Conservation (phyloP, 2,797 vertebrate genomes). For the Acanthurus lineatus region DNA sequence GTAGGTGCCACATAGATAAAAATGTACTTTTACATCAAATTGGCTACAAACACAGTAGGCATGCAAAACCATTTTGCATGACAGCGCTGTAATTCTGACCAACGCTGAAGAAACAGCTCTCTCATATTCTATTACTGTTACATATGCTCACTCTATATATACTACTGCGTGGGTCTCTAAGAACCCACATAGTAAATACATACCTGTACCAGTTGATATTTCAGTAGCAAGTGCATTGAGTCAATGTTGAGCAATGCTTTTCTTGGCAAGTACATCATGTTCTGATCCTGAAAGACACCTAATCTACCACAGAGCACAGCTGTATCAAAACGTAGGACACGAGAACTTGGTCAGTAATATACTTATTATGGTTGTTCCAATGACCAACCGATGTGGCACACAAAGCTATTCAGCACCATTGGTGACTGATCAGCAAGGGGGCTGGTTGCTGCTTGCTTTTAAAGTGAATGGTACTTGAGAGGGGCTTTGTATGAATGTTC, state of each 20-base stretch:
- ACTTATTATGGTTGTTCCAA: conserved; percentile 4
- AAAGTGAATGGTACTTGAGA: background rate
- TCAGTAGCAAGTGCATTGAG: conserved; percentile 34
- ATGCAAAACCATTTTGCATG: conserved; percentile 18
- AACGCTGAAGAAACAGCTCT: conserved; percentile 8
- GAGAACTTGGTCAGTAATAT: background rate
- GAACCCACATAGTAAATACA: conserved; percentile 34
- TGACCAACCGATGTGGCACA: background rate
- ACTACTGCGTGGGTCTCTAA: conserved; percentile 25
- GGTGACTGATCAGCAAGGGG: background rate
- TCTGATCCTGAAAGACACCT: conserved; percentile 24
- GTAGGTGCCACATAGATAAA: background rate
- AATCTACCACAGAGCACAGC: conserved; percentile 4
- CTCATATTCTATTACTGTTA: conserved; percentile 18
- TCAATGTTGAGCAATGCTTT: conserved; percentile 17
- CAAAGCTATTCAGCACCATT: background rate
- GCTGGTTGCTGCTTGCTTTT: background rate
- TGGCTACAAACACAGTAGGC: background rate
- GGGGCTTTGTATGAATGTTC: background rate
- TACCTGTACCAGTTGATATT: conserved; percentile 49
- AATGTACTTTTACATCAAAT: background rate
- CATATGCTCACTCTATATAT: conserved; percentile 28
- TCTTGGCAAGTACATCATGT: conserved; percentile 47
- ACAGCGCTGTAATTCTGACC: conserved; percentile 1
- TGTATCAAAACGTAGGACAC: background rate